Percentiles rank a stretch among this genome's conserved stretches.
Evolutionary conservation across 2,797 vertebrate species (phyloP).

Genomic region (Myripristis murdjan): DNA sequence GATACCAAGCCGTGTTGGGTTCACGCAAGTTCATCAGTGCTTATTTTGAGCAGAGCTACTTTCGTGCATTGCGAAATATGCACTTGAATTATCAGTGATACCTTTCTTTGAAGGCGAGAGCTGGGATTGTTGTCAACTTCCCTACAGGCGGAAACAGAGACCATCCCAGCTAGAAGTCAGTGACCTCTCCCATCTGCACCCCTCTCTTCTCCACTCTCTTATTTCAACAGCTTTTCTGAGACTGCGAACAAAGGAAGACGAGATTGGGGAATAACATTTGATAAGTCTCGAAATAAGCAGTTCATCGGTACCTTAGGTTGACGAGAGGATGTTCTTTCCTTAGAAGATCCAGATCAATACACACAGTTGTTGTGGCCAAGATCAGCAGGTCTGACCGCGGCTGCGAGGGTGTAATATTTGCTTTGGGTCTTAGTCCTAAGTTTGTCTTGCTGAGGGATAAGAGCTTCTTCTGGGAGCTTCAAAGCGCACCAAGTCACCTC

Average conservation of each 20-base stretch:
- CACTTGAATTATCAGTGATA: not conserved
- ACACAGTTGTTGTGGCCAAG: constrained; percentile 31
- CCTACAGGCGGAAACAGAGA: not conserved
- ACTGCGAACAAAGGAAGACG: not conserved
- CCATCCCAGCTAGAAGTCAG: not conserved
- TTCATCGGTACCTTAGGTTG: not conserved
- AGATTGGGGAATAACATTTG: not conserved
- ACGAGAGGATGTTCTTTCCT: not conserved
- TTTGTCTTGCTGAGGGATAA: constrained; percentile 11
- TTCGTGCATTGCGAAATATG: not conserved
- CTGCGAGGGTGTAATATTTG: constrained; percentile 27
- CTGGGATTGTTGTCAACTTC: not conserved
- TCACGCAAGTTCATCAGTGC: not conserved
- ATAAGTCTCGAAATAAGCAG: not conserved
- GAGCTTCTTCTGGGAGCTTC: constrained; percentile 27
- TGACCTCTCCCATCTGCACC: not conserved
- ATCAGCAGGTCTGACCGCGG: constrained; percentile 27
- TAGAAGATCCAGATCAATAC: constrained; percentile 4
- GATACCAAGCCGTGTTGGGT: not conserved
- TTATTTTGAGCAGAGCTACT: not conserved
- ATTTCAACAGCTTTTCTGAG: not conserved
- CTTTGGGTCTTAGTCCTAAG: constrained; percentile 26
- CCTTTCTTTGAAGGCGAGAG: not conserved
- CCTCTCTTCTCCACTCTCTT: not conserved
- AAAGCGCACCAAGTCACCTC: constrained; percentile 33